Evolutionary conservation across 1,140 invertebrate species (phyloP).

Genomic region (Apis mellifera): Amel_HAv3.1 CM009942.2:10802501-10803000

Average conservation of each 20-base stretch:
- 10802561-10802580: conserved; percentile 8
- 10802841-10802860: conserved; percentile 44
- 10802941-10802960: not conserved
- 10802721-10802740: conserved; percentile 39
- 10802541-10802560: conserved; percentile 29
- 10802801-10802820: conserved; percentile 27
- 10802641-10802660: conserved; percentile 73
- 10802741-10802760: conserved; percentile 40
- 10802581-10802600: conserved; percentile 27
- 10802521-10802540: conserved; percentile 22
- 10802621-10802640: conserved; percentile 71
- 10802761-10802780: conserved; percentile 23
- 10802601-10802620: conserved; percentile 58
- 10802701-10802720: conserved; percentile 71
- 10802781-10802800: conserved; percentile 43
- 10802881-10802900: conserved; percentile 40
- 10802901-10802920: not conserved
- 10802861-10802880: conserved; percentile 40
- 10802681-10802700: conserved; percentile 74
- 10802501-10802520: not conserved
- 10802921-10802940: not conserved
- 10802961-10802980: not conserved
- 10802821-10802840: conserved; percentile 26
- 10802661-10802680: conserved; percentile 74
- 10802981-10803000: not conserved